Base-by-base conservation (phyloP, 2,113 vertebrate species). In the Anoura caudifer region DNA sequence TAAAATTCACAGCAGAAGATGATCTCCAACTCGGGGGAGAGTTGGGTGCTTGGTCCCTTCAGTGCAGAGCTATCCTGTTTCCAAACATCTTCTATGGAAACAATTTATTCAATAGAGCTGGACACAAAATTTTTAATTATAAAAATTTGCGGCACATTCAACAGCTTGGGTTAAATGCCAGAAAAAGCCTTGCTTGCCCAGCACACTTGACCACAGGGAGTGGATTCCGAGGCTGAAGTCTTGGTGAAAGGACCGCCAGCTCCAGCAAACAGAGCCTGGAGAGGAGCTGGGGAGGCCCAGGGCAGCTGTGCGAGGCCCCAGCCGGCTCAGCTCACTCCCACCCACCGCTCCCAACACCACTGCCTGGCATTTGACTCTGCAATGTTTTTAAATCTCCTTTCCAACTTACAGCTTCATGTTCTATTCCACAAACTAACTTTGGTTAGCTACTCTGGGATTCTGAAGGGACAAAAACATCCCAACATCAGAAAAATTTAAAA, bases 111-210 rank as follows among this genome's bases (percentile, higher is more conserved):
- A 33, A 7, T 4, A 69, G 54, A 22, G 24, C 52, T n/a, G 45
- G 28, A 90, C 50, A 59, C n/a, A 85, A 76, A 76, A 69, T 65
- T 90, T 87, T 90, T 76, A 95, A 86, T 91, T 79, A 86, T 73
- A 54, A 94, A 84, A 65, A 59, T 47, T 1, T 69, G 88, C 17
- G 54, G 79, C 67, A 73, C 24, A 77, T 19, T 41, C 79, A 70
- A 63, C 38, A 95, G 36, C 28, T 61, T 28, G 43, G 14, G 47
- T 87, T 50, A 36, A 92, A 93, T 41, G 31, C 67, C 72, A 87
- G 47, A 84, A 52, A 89, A 85, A 52, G 67, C 86, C 43, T n/a
- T 63, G 80, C 86, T 31, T 92, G 76, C 94, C 61, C 36, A 20
- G 70, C 12, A n/a, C 6, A 47, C 70, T 43, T 38, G 38, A 43